Evolutionary conservation across 1,140 invertebrate species (phyloP), one percentile per base, ranked within the genome.

Genomic region (Colletes gigas): DNA sequence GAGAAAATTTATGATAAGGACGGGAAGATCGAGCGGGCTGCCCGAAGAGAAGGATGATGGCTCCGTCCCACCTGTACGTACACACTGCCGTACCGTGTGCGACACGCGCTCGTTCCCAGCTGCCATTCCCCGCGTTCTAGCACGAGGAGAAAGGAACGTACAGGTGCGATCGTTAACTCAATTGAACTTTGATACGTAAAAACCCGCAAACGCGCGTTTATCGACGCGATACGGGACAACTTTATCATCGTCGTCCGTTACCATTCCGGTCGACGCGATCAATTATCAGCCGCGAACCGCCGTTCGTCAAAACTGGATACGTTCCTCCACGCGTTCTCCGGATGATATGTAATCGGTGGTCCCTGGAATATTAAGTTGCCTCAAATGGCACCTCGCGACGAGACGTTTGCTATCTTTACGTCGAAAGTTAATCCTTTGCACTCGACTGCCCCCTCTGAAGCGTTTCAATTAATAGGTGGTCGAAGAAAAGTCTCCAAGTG

Each of bases 141-240:
- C 81, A n/a, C 81, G n/a, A 73, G 82, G 84, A 86, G 84, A 85
- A 86, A 87, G 81, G 84, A 59, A 86, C 84, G 77, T 86, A 87
- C 85, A 87, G 85, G 84, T 87, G 85, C 85, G 69, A 86, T 86
- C 85, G 73, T 87, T 86, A 80, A 83, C 50, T 86, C 85, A 83
- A 86, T 86, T 86, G 84, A 81, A 86, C 75, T 83, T 81, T 85
- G 81, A 86, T 87, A 83, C 77, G 76, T 78, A 86, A 80, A 87
- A 86, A 72, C 77, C n/a, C n/a, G 41, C 52, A 52, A 21, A 65
- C 71, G 44, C 41, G 21, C n/a, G 52, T 62, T 68, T 60, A 47
- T 0, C 4, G 44, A 41, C 59, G 69, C 59, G 65, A 65, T 30
- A 60, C 69, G 39, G 47, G 54, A 77, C 19, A 9, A 14, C 21